These are phyloP conservation scores for Podargus strigoides DNA, from an alignment of 2,797 vertebrate species.

Conservation along the genomic window DNA sequence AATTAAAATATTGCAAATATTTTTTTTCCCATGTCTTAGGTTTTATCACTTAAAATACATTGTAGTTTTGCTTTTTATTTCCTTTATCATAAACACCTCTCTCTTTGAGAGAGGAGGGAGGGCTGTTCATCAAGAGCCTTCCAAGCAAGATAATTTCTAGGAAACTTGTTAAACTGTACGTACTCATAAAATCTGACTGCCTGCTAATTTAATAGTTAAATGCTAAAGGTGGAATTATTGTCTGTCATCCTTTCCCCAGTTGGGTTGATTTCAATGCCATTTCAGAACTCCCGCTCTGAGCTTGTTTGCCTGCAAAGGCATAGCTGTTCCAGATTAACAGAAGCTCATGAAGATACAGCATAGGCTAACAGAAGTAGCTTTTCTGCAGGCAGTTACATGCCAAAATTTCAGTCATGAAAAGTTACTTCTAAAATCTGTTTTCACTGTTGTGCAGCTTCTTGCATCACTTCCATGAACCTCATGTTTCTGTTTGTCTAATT, in stretches of 20 bases:
- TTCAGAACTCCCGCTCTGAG: background rate
- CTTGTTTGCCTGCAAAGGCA: background rate
- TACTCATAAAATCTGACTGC: background rate
- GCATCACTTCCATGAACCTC: background rate
- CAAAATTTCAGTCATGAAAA: background rate
- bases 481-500: background rate
- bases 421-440: background rate
- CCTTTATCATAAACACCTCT: background rate
- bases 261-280: background rate
- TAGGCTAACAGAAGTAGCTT: background rate
- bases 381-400: background rate
- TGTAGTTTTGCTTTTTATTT: background rate
- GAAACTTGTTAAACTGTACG: background rate
- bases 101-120: background rate
- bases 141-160: background rate
- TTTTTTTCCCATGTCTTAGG: background rate
- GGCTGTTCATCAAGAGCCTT: background rate
- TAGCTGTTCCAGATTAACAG: background rate
- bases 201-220: background rate
- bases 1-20: background rate
- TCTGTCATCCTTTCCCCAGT: background rate
- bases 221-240: background rate
- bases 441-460: background rate
- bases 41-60: background rate
- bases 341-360: background rate